Percentiles rank a stretch among this genome's conserved stretches.
These are phyloP conservation scores for Ophiodon elongatus DNA, from an alignment of 2,113 vertebrate species.

Conservation along the genomic window DNA sequence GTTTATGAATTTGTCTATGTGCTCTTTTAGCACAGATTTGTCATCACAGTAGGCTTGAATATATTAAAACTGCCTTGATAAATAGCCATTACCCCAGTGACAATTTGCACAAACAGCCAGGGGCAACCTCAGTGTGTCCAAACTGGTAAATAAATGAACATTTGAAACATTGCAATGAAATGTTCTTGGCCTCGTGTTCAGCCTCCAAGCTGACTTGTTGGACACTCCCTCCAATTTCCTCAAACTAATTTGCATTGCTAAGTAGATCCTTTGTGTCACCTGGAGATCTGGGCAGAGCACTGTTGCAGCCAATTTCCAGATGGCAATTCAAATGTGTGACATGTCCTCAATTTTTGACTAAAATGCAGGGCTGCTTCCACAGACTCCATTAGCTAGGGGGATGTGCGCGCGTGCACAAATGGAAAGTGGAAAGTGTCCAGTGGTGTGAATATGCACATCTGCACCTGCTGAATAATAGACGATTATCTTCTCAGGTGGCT, in stretches of 20 bases:
- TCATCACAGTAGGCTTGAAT: slow-evolving; percentile 28
- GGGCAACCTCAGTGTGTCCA: slow-evolving; percentile 44
- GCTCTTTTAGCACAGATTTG: slow-evolving; percentile 25
- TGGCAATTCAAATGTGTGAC: slow-evolving; percentile 65
- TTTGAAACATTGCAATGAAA: slow-evolving; percentile 58
- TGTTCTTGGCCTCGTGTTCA: slow-evolving; percentile 52
- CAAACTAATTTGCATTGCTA: slow-evolving; percentile 71
- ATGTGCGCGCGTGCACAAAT: slow-evolving; percentile 53
- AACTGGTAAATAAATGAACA: slow-evolving; percentile 63
- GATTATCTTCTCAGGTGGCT: slow-evolving; percentile 69
- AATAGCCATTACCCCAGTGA: slow-evolving; percentile 31
- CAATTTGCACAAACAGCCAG: slow-evolving; percentile 43
- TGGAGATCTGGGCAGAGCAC: slow-evolving; percentile 63
- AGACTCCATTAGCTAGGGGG: slow-evolving; percentile 70
- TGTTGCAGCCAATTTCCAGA: slow-evolving; percentile 69
- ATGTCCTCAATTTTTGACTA: slow-evolving; percentile 55
- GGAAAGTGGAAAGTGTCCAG: slow-evolving; percentile 73
- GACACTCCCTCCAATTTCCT: slow-evolving; percentile 58
- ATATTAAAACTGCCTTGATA: slow-evolving; percentile 35
- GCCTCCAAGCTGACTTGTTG: slow-evolving; percentile 54
- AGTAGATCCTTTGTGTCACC: slow-evolving; percentile 70
- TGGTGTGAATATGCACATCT: slow-evolving; percentile 79
- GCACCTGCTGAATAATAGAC: slow-evolving; percentile 81
- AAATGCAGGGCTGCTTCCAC: slow-evolving; percentile 48
- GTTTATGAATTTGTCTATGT: slow-evolving; percentile 24